These are phyloP conservation scores for Propithecus coquereli DNA, from an alignment of 2,113 vertebrate species.

Conservation along the genomic window DNA sequence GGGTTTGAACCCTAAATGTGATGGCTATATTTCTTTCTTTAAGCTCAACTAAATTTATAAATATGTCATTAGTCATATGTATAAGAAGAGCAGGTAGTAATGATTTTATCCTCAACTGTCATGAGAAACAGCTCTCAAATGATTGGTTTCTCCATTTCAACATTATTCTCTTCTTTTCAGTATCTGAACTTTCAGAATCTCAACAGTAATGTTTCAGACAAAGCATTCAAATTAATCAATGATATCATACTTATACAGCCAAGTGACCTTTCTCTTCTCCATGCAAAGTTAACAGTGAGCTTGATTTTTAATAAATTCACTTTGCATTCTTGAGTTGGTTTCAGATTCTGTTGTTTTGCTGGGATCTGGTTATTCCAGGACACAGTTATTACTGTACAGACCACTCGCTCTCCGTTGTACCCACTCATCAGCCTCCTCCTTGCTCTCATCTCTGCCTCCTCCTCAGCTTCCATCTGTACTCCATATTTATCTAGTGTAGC, in stretches of 20 bases:
- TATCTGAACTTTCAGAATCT: conserved; percentile 31
- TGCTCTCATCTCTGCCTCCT: neutral
- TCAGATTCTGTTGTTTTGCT: neutral
- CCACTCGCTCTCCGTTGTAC: too few species aligned
- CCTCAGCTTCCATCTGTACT: neutral
- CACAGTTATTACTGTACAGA: neutral
- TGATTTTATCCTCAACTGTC: neutral
- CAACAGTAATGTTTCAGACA: neutral
- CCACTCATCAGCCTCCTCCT: neutral
- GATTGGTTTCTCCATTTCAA: neutral
- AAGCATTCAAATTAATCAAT: conserved; percentile 31
- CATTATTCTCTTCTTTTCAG: conserved; percentile 15
- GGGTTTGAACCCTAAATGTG: neutral
- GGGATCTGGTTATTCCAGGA: neutral
- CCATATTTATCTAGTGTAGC: neutral
- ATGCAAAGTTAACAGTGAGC: neutral
- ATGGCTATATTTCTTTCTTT: neutral
- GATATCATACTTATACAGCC: neutral
- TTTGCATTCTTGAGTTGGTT: neutral
- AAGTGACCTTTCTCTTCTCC: neutral
- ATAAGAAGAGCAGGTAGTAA: neutral
- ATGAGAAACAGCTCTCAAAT: neutral
- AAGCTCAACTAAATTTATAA: neutral
- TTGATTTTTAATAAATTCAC: conserved; percentile 18
- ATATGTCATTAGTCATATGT: neutral